These are phyloP conservation scores for Turnix velox DNA, from an alignment of 2,113 vertebrate species.

Conservation along the genomic window DNA sequence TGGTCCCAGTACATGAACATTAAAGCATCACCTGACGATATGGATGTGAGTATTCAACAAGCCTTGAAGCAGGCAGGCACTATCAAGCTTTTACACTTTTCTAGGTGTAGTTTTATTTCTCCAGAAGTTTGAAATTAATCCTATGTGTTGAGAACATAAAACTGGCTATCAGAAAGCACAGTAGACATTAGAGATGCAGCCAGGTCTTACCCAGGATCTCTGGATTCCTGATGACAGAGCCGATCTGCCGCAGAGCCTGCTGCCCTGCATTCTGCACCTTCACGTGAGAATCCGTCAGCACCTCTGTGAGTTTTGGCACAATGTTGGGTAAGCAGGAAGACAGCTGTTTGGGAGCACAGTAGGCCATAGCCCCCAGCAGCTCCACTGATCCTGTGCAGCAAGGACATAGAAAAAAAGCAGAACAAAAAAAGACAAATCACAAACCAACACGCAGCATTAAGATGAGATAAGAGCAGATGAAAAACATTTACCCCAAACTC, in stretches of 20 bases:
- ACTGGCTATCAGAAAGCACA: not conserved
- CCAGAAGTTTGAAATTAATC: not conserved
- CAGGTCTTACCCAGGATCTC: constrained; percentile 88
- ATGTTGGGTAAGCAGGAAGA: constrained; percentile 97
- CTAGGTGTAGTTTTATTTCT: not conserved
- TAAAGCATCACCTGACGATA: not conserved
- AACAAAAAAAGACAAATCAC: not conserved
- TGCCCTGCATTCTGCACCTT: constrained; percentile 98
- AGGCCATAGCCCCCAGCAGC: constrained; percentile 95
- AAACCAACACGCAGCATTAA: not conserved
- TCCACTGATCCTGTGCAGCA: constrained; percentile 87
- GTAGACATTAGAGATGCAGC: not conserved
- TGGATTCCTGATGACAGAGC: constrained; percentile 96
- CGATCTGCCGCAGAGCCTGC: constrained; percentile 93
- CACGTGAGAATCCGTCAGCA: constrained; percentile 95
- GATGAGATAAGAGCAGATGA: not conserved
- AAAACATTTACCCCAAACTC: not conserved
- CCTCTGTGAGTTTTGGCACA: constrained; percentile 95
- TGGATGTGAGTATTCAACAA: not conserved
- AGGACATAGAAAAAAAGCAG: not conserved
- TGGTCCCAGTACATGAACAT: no score
- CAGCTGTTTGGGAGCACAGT: constrained; percentile 95
- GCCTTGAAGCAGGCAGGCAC: not conserved
- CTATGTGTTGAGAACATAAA: not conserved
- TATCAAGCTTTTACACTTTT: not conserved